Evolutionary conservation across 2,888 invertebrate genomes (phyloP), one percentile per base, ranked within the genome.

Genomic region (Timema cristinae): DNA sequence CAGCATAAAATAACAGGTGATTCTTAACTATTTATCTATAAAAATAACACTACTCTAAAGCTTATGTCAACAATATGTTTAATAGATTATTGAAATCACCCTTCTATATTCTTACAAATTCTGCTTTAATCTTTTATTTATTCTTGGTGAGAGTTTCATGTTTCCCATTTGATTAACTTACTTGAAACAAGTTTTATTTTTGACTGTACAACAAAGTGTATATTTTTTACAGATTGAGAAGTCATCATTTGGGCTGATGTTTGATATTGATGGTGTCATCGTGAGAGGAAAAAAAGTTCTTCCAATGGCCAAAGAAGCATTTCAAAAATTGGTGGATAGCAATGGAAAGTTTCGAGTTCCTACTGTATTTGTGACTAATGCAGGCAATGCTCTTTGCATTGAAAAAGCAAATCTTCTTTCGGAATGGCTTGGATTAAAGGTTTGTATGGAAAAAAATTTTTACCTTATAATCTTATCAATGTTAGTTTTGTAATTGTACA

Each of bases 181-280:
- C n/a, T n/a, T n/a, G n/a, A n/a, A n/a, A n/a, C n/a, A n/a, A n/a
- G n/a, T n/a, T n/a, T n/a, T n/a, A n/a, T n/a, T n/a, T 32, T 32
- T 32, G 32, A 32, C 32, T 32, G 32, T 32, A 4, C 32, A 32
- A 32, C 32, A 32, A 32, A 32, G 32, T 61, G 6, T 15, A 2
- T 61, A n/a, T 13, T 69, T 56, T 66, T 72, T 75, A 48, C 56
- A 75, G 75, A 59, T 49, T 70, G 66, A 66, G 13, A 66, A 80
- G 67, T 81, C 83, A 61, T 81, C 80, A 52, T 89, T 89, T 80
- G 89, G 89, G n/a, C 81, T 90, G 67, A 81, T 89, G 54, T 88
- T 90, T 78, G 89, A 90, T 78, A 89, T 90, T 75, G 89, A 90
- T 79, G 90, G 89, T 2, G 89, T 90, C 0, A 85, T 90, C 77